Evolutionary conservation across 2,888 invertebrate genomes (phyloP), one percentile per base, ranked within the genome.

Genomic region (Eupelmus urozonus): DNA sequence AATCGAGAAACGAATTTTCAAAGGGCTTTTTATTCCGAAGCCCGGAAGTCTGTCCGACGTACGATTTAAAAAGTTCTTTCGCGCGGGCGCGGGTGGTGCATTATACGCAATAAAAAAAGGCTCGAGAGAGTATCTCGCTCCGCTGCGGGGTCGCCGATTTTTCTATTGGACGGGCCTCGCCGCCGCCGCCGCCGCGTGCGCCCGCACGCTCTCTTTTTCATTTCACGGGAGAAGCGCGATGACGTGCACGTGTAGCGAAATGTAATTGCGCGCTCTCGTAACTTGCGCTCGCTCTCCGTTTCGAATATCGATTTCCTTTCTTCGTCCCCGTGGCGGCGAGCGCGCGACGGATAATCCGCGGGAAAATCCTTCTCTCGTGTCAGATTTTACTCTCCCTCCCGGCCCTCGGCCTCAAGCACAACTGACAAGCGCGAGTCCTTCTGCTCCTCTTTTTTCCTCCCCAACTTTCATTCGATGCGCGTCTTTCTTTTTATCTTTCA

Each of bases 261-360:
- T 80, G 80, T 77, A 80, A 80, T 80, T 80, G 76, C 76, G 70
- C 80, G 76, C 76, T 65, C 80, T 77, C 80, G 80, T 76, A 74
- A 80, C 80, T 76, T 65, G 59, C 71, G 49, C 66, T 66, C 16
- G 63, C 76, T 60, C 66, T 67, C 13, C 74, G 72, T 78, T 78
- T 79, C 79, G 75, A 79, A 79, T 79, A 79, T 79, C 76, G 79
- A 79, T 79, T 79, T 76, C 63, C 79, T 71, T 79, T 79, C 79
- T 79, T 76, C 71, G 55, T 16, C 4, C 53, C 51, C 11, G 57
- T 0, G 5, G n/a, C 25, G 7, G 40, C 27, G 23, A 13, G 62
- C 16, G 42, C 53, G 72, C 42, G 16, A 11, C 60, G 76, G 76
- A 71, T 76, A 72, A 79, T 79, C 76, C 79, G 72, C 75, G 75